Conservation (phyloP, 2,113 vertebrate genomes). For the Gadus chalcogrammus region DNA sequence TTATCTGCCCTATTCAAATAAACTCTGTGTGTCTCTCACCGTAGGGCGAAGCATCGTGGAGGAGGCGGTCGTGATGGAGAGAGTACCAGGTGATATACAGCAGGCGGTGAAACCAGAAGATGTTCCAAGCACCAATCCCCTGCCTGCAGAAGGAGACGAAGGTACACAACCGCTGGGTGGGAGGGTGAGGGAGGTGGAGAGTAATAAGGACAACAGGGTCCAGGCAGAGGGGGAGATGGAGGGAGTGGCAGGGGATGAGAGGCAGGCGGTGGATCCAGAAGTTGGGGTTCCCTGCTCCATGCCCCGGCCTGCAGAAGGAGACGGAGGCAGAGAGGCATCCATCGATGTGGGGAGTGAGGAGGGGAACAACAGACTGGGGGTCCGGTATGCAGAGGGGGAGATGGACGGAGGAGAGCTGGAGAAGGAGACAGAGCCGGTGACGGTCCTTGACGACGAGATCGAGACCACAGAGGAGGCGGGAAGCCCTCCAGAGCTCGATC, state of each 20-base stretch:
- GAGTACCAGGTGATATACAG: background rate
- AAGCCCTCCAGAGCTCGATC: background rate
- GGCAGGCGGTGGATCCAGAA: background rate
- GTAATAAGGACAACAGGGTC: background rate
- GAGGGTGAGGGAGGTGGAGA: background rate
- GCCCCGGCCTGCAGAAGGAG: background rate
- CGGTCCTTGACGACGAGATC: constrained; percentile 42
- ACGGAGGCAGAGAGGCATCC: background rate
- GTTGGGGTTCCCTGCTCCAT: background rate
- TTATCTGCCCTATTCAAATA: too few relatives aligned
- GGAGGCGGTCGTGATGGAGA: background rate
- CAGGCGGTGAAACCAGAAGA: background rate
- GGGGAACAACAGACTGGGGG: background rate
- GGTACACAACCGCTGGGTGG: background rate
- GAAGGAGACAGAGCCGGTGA: constrained; percentile 42
- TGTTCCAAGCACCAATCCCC: background rate
- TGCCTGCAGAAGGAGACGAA: background rate
- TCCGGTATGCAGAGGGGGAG: background rate
- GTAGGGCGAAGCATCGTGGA: too few relatives aligned
- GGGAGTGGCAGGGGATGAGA: background rate
- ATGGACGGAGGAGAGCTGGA: constrained; percentile 13
- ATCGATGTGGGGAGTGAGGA: background rate
- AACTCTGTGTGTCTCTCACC: too few relatives aligned
- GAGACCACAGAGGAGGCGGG: constrained; percentile 11
- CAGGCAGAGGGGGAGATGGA: constrained; percentile 23